A percentile compares a stretch with the other conserved stretches of the same genome.
Evolutionary conservation across 2,113 vertebrate genomes (phyloP).

Genomic region (Channa maculata): DNA sequence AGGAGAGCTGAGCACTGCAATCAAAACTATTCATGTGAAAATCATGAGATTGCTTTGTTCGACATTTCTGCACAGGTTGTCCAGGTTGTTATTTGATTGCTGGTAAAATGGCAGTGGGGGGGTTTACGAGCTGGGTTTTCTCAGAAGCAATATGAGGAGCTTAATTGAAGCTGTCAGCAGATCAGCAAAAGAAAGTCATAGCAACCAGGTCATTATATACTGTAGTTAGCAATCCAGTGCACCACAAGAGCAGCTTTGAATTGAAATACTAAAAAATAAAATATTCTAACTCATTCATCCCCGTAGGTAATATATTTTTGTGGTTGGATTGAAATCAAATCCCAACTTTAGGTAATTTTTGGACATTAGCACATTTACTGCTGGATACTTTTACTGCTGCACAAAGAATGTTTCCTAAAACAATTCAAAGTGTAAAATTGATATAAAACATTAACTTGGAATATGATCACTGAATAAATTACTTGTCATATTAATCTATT

Average conservation of each 20-base stretch:
- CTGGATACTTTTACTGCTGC: too few species aligned
- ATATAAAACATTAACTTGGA: slow-evolving; percentile 17
- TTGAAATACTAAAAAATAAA: slow-evolving; percentile 26
- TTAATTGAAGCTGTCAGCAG: slow-evolving; percentile 71
- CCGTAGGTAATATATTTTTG: background rate
- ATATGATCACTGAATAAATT: slow-evolving; percentile 15
- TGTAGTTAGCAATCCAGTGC: slow-evolving; percentile 43
- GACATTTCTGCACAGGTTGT: slow-evolving; percentile 21
- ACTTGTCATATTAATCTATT: slow-evolving; percentile 21
- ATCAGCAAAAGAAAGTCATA: slow-evolving; percentile 39
- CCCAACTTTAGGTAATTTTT: slow-evolving; percentile 1
- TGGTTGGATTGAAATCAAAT: slow-evolving; percentile 14
- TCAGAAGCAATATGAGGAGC: slow-evolving; percentile 34
- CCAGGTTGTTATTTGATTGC: slow-evolving; percentile 55
- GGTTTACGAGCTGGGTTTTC: background rate
- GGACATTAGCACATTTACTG: background rate
- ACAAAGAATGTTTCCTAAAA: background rate
- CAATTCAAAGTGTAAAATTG: slow-evolving; percentile 10
- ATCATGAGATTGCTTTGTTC: slow-evolving; percentile 34
- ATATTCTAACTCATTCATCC: slow-evolving; percentile 19
- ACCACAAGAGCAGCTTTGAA: slow-evolving; percentile 29
- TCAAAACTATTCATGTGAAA: slow-evolving; percentile 57
- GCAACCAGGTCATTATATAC: slow-evolving; percentile 55
- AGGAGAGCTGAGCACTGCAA: slow-evolving; percentile 6
- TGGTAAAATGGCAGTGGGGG: slow-evolving; percentile 34